These are phyloP conservation scores for Goniozus legneri DNA, from an alignment of 1,140 invertebrate species.

Conservation along the genomic window DNA sequence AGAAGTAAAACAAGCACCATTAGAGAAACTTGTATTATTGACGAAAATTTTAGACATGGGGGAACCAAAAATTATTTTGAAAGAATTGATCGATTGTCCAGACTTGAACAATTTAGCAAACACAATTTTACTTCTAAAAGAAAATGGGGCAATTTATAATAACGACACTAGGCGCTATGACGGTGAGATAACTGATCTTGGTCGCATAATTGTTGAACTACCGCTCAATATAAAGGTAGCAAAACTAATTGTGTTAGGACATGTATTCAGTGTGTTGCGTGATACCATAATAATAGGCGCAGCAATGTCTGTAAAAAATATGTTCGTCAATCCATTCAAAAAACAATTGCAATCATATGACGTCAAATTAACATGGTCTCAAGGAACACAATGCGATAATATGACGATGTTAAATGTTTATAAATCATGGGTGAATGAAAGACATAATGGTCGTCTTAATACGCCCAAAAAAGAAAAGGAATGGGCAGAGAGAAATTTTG, in stretches of 20 bases:
- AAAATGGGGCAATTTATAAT: conserved; percentile 71
- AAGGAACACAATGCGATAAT: conserved; percentile 79
- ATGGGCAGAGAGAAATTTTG: conserved; percentile 72
- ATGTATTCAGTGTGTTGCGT: conserved; percentile 80
- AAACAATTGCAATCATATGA: conserved; percentile 70
- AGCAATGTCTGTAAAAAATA: conserved; percentile 74
- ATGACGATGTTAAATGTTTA: conserved; percentile 81
- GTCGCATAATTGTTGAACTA: conserved; percentile 75
- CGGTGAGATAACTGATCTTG: conserved; percentile 88
- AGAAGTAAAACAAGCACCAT: conserved; percentile 77
- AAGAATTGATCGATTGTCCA: conserved; percentile 83
- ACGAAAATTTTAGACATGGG: conserved; percentile 83
- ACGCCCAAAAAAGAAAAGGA: conserved; percentile 51
- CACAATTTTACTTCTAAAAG: conserved; percentile 82
- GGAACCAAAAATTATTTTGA: conserved; percentile 77
- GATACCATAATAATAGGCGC: conserved; percentile 88
- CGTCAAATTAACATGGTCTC: conserved; percentile 76
- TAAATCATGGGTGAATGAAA: conserved; percentile 55
- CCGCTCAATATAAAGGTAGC: conserved; percentile 80
- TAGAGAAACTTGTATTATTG: conserved; percentile 80
- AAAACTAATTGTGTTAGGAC: conserved; percentile 84
- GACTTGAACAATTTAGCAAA: conserved; percentile 75
- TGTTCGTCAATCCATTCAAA: conserved; percentile 75
- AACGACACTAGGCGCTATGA: conserved; percentile 62
- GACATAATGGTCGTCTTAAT: conserved; percentile 29